A percentile compares a stretch with the other conserved stretches of the same genome.
Conservation (phyloP, 2,888 invertebrate species). For the Tachina fera region DNA sequence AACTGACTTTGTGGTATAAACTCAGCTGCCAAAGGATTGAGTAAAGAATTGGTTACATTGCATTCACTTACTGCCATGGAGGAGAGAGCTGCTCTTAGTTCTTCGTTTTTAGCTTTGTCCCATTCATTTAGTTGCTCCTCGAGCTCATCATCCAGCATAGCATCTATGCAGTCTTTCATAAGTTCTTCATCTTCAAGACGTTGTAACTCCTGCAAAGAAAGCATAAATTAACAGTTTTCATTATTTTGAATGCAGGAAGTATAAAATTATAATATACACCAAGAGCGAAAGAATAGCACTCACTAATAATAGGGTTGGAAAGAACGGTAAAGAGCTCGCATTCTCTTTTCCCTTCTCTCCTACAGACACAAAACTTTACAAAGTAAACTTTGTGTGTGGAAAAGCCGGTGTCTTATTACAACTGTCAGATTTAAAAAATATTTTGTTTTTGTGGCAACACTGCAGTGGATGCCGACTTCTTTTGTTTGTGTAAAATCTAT, state of each 20-base stretch:
- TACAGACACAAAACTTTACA: no score
- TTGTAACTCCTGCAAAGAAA: constrained; percentile 88
- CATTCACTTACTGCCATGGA: constrained; percentile 80
- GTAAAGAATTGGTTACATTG: constrained; percentile 86
- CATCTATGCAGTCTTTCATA: constrained; percentile 94
- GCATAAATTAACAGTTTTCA: neutral
- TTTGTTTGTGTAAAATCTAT: no score
- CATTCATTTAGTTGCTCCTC: constrained; percentile 83
- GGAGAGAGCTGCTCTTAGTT: constrained; percentile 81
- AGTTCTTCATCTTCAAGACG: constrained; percentile 93
- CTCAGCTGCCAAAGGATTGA: constrained; percentile 93
- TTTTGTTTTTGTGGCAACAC: no score
- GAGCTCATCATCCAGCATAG: constrained; percentile 90
- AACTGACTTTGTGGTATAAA: constrained; percentile 87
- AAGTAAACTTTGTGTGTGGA: no score
- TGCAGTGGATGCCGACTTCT: no score
- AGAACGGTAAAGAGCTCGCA: no score
- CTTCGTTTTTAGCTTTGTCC: constrained; percentile 81
- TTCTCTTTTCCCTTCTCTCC: no score
- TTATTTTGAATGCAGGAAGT: neutral
- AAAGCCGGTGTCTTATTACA: no score
- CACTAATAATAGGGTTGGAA: no score
- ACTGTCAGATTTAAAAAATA: no score
- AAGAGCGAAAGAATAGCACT: no score
- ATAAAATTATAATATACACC: no score